Base-by-base conservation (phyloP, 1,140 invertebrate genomes). In the Leptonema lineaticorne region DNA sequence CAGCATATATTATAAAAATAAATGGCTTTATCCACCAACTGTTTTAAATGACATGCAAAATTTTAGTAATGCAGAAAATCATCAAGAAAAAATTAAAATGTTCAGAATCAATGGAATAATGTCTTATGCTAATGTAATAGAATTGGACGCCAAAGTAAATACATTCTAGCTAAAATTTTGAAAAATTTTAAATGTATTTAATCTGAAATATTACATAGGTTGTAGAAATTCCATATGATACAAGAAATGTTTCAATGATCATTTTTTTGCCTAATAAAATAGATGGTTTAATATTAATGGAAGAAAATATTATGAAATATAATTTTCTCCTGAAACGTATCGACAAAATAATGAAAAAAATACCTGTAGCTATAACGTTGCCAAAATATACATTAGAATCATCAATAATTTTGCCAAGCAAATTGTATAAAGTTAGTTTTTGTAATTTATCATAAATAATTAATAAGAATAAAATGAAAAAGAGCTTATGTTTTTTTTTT, bases 1-100 rank as follows among this genome's bases (percentile, higher is more conserved):
- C 77, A 92, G 91, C 0, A 81, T 95, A 58, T 93, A 95, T 76
- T 90, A 95, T 75, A 94, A 94, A 74, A 89, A 73, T 41, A 77
- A 75, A 4, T 83, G 81, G 81, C 76, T 79, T 0, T 73, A 78
- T 30, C 72, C 79, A 26, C 80, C 81, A 53, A 82, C 79, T 0
- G 74, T 82, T 6, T 75, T 82, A 16, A 83, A 83, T 60, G 78
- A 76, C 0, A 77, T 78, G 2, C 56, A 53, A 20, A 70, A 70
- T 5, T 83, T 83, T 53, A 73, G 5, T 11, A 50, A 16, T 1
- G 33, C 30, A 22, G 59, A 37, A 33, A 37, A 18, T 26, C 29
- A 14, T 66, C 1, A 26, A 73, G 69, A 75, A 5, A 69, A 67
- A 4, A 70, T 76, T 5, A 74, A 74, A 20, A 79, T 79, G 77